A percentile compares a stretch with the other conserved stretches of the same genome.
Conservation (phyloP, 2,888 invertebrate species). For the Alcis repandata region DNA sequence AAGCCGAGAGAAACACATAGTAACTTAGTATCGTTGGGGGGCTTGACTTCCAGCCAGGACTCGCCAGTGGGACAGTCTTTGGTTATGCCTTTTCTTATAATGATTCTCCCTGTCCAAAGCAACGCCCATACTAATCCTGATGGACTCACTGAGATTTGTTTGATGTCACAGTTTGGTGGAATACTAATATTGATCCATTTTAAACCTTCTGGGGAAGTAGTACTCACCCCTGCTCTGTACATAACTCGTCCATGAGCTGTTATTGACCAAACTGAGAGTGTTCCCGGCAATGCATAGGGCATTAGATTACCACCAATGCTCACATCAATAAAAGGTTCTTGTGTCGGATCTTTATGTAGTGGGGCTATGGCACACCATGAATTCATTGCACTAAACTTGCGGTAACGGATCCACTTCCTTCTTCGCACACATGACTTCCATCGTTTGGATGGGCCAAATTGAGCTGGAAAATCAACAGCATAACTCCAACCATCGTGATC, state of each 20-base stretch:
- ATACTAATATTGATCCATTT: conserved; percentile 93
- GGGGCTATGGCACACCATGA: conserved; percentile 97
- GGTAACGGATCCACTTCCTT: conserved; percentile 95
- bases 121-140: conserved; percentile 96
- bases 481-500: conserved; percentile 98
- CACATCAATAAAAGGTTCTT: conserved; percentile 97
- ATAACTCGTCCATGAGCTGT: conserved; percentile 96
- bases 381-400: conserved; percentile 95
- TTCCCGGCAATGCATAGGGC: conserved; percentile 91
- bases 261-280: conserved; percentile 96
- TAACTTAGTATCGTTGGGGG: conserved; percentile 90
- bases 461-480: conserved; percentile 96
- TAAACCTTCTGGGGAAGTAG: conserved; percentile 94
- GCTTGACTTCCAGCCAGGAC: conserved; percentile 93
- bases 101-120: conserved; percentile 93
- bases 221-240: conserved; percentile 93
- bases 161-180: conserved; percentile 92
- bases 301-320: conserved; percentile 94
- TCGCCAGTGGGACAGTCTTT: conserved; percentile 90
- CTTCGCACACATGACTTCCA: conserved; percentile 97
- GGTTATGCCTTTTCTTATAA: conserved; percentile 94
- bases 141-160: conserved; percentile 94
- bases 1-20: conserved; percentile 93
- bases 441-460: conserved; percentile 92
- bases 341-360: conserved; percentile 95